Percentiles rank a stretch among this genome's conserved stretches.
phyloP scores from a whole-genome alignment of 2,888 invertebrate genomes.

The Azorinus chamasolen region DNA sequence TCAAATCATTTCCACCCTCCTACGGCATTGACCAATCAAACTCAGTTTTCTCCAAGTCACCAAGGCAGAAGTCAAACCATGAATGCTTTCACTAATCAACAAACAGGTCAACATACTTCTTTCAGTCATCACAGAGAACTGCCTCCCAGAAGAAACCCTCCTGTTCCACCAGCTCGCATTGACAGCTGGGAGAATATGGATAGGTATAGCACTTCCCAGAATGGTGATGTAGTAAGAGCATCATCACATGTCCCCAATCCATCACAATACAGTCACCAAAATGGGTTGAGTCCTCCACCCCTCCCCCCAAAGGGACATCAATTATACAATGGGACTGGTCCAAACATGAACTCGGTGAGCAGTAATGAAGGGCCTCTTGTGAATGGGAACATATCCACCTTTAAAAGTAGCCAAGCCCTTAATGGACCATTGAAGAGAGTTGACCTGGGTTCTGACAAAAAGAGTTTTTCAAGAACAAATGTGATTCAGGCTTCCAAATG shows the following conservation, averaged over 20 bases:
- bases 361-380: not conserved
- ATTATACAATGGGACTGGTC: not conserved
- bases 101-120: too few species aligned
- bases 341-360: not conserved
- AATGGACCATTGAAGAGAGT: slow-evolving; percentile 47
- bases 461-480: slow-evolving; percentile 51
- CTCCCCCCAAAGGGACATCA: not conserved
- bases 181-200: slow-evolving; percentile 65
- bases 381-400: not conserved
- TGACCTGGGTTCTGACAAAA: slow-evolving; percentile 58
- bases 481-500: slow-evolving; percentile 76
- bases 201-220: slow-evolving; percentile 11
- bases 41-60: not conserved
- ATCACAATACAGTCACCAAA: not conserved
- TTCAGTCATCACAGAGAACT: not conserved
- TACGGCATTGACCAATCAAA: not conserved
- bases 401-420: not conserved
- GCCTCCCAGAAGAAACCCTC: slow-evolving; percentile 40
- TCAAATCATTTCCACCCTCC: not conserved
- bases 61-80: too few species aligned
- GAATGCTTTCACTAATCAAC: too few species aligned
- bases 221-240: not conserved
- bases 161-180: slow-evolving; percentile 57
- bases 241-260: too few species aligned
- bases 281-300: not conserved